Conservation (phyloP, 1,140 invertebrate genomes). For the Trichoplusia ni region DNA sequence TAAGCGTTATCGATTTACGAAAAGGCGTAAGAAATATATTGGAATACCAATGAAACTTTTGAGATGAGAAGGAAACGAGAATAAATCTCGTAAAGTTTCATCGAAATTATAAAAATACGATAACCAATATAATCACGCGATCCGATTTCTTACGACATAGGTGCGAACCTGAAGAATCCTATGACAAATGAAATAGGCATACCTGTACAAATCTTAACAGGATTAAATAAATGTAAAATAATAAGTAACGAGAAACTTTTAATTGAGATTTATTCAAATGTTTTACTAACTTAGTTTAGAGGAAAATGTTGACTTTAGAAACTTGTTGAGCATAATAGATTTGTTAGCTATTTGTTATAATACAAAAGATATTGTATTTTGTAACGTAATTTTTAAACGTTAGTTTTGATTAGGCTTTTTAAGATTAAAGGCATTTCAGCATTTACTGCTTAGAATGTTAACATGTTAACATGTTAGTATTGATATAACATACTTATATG, state of each 20-base stretch:
- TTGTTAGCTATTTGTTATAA: no score
- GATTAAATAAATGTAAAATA: conserved; percentile 76
- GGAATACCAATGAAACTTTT: conserved; percentile 16
- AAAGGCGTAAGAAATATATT: conserved; percentile 2
- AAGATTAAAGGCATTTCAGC: no score
- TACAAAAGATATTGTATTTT: no score
- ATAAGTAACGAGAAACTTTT: conserved; percentile 68
- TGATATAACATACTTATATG: no score
- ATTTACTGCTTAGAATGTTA: no score
- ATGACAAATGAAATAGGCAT: conserved; percentile 54
- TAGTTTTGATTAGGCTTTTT: no score
- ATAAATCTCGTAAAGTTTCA: conserved; percentile 18
- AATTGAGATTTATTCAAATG: conserved; percentile 73
- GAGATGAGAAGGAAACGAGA: conserved; percentile 9
- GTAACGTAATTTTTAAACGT: no score
- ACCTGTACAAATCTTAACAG: no score
- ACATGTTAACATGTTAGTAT: no score
- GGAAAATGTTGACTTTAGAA: conserved; percentile 49
- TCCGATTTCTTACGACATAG: neutral
- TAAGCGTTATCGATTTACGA: neutral
- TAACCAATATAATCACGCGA: conserved; percentile 9
- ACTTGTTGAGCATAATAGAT: no score
- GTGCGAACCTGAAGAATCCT: conserved; percentile 39
- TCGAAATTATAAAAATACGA: conserved; percentile 20
- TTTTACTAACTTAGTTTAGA: conserved; percentile 63